Percentiles rank a stretch among this genome's conserved stretches.
These are phyloP conservation scores for Neodon shergylaensis DNA, from an alignment of 2,113 vertebrate genomes.

Conservation along the genomic window DNA sequence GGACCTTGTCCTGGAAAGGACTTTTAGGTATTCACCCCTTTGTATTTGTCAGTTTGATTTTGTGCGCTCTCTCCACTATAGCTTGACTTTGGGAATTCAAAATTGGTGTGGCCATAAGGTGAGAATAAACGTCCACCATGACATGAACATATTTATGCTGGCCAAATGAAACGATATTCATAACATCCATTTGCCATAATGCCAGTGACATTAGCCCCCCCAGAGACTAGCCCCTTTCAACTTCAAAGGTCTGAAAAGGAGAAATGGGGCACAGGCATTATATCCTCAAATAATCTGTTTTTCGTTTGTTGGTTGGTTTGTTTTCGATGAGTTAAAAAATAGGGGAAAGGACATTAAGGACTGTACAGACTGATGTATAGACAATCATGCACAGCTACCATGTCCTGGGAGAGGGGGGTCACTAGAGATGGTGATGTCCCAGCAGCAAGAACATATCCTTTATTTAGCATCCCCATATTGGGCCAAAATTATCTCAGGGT, in stretches of 20 bases:
- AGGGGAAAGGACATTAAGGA: background rate
- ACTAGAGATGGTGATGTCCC: background rate
- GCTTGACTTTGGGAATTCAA: background rate
- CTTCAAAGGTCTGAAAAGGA: background rate
- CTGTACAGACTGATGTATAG: background rate
- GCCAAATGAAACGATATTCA: background rate
- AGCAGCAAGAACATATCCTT: background rate
- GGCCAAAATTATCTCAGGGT: no score
- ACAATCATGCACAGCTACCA: background rate
- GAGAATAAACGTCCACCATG: background rate
- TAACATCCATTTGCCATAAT: background rate
- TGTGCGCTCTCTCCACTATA: background rate
- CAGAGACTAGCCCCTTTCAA: background rate
- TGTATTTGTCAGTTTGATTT: background rate
- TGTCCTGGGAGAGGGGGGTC: background rate
- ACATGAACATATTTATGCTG: background rate
- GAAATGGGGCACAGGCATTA: background rate
- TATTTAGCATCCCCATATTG: background rate
- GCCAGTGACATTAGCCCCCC: no score
- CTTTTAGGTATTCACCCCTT: background rate
- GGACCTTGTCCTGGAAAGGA: background rate
- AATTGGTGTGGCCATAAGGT: background rate
- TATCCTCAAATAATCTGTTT: background rate
- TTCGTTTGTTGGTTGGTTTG: no score
- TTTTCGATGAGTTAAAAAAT: background rate